Percentiles rank a stretch among this genome's conserved stretches.
Conservation (phyloP, 2,888 invertebrate species). For the Hydriomena furcata region DNA sequence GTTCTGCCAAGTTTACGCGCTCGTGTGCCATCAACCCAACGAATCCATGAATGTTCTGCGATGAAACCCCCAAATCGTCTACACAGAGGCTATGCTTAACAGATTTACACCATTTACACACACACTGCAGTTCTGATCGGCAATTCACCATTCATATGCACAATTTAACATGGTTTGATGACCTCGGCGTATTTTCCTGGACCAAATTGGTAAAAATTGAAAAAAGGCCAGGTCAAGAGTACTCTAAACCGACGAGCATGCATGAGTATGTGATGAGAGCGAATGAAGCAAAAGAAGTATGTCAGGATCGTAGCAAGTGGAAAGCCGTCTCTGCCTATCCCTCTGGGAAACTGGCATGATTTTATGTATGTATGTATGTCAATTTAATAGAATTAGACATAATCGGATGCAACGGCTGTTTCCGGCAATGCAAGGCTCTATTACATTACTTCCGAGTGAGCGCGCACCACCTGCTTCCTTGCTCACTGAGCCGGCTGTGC, state of each 20-base stretch:
- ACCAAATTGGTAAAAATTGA: no score
- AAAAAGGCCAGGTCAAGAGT: no score
- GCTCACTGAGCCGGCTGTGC: constrained; percentile 16
- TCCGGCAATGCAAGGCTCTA: constrained; percentile 20
- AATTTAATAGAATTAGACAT: constrained; percentile 16
- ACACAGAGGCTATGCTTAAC: constrained; percentile 10
- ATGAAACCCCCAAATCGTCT: not conserved
- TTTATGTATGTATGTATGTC: no score
- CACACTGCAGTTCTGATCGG: constrained; percentile 4
- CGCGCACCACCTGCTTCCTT: constrained; percentile 18
- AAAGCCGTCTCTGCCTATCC: no score
- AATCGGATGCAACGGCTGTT: constrained; percentile 20
- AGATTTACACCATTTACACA: constrained; percentile 16
- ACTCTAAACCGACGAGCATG: no score
- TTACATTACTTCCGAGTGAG: constrained; percentile 23
- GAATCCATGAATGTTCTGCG: not conserved
- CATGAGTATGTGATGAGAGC: no score
- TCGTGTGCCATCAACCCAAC: not conserved
- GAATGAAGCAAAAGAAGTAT: no score
- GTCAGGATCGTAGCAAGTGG: no score
- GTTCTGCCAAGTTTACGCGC: not conserved
- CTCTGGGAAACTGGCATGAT: no score
- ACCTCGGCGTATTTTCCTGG: no score
- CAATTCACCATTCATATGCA: constrained; percentile 6
- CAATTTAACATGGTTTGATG: no score